phyloP scores from a whole-genome alignment of 2,888 invertebrate species.

The Horisme vitalbata region DNA sequence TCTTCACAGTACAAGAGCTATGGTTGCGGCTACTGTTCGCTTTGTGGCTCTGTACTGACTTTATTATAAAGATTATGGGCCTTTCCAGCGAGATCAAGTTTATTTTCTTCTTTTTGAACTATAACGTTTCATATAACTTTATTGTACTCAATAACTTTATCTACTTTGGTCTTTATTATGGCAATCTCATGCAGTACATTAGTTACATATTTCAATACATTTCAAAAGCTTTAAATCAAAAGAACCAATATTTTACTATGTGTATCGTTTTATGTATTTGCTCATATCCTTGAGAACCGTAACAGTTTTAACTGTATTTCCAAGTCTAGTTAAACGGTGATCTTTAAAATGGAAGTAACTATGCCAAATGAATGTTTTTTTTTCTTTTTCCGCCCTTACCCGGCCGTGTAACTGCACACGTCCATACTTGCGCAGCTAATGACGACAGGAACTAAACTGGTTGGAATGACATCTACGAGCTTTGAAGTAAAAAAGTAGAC shows the following conservation, averaged over 20 bases:
- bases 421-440: conserved; percentile 48
- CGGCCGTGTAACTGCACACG: conserved; percentile 44
- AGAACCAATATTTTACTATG: too few relatives aligned
- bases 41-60: conserved; percentile 14
- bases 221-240: too few relatives aligned
- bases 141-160: background rate
- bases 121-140: background rate
- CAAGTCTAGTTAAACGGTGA: conserved; percentile 15
- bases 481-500: conserved; percentile 17
- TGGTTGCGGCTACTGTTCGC: conserved; percentile 32
- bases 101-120: conserved; percentile 5
- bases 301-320: conserved; percentile 18
- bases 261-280: background rate
- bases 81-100: conserved; percentile 12
- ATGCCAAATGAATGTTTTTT: conserved; percentile 37
- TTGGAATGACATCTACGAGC: conserved; percentile 30
- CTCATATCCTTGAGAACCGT: conserved; percentile 18
- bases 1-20: conserved; percentile 25
- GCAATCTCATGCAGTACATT: background rate
- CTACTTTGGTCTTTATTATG: background rate
- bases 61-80: conserved; percentile 15
- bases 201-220: background rate
- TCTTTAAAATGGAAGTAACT: conserved; percentile 27
- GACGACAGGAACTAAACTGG: conserved; percentile 59
- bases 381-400: conserved; percentile 36